Evolutionary conservation across 2,797 vertebrate species (phyloP).

Genomic region (Chaetodon trifasciatus): DNA sequence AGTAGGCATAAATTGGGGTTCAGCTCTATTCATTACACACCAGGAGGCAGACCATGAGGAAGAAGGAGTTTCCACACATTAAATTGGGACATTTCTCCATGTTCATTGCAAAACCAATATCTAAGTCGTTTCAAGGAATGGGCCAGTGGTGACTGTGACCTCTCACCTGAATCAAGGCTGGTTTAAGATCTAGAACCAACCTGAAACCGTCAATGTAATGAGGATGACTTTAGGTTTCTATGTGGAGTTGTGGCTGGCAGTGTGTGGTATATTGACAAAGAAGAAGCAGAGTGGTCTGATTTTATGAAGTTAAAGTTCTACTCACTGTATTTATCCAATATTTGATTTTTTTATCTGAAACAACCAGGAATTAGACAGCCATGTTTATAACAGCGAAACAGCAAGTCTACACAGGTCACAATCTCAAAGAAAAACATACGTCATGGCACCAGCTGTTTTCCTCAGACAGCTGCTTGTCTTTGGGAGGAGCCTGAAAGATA

Average conservation of each 20-base stretch:
- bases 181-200: neutral
- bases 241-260: neutral
- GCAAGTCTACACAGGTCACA: neutral
- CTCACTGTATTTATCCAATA: neutral
- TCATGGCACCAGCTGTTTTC: conserved; percentile 45
- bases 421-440: conserved; percentile 31
- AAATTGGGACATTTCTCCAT: too few species aligned
- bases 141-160: neutral
- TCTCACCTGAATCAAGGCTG: neutral
- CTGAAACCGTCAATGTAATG: neutral
- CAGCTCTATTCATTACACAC: neutral
- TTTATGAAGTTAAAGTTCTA: neutral
- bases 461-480: conserved; percentile 54
- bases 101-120: too few species aligned
- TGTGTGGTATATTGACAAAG: neutral
- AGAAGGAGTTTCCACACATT: too few species aligned
- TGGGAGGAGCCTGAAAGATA: conserved; percentile 59
- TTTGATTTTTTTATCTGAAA: neutral
- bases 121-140: neutral
- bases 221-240: neutral
- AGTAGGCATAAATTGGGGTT: neutral
- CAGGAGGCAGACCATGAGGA: too few species aligned
- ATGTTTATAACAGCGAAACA: neutral
- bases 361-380: neutral
- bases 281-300: neutral